Evolutionary conservation across 2,888 invertebrate species (phyloP).

Genomic region (Himalopsyche kuldschensis): DNA sequence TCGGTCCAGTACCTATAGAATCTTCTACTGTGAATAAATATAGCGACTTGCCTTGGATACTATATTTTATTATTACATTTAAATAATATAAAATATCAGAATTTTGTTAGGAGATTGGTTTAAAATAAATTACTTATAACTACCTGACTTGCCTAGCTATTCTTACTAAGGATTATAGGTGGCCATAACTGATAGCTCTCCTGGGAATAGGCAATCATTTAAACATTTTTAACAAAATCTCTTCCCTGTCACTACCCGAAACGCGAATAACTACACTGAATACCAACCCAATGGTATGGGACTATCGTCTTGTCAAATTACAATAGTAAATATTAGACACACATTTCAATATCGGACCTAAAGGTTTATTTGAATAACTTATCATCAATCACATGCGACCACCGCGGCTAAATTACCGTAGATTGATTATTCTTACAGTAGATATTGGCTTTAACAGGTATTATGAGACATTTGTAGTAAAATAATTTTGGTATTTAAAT

Average conservation of each 20-base stretch:
- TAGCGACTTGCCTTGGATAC: too few relatives aligned
- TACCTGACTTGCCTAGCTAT: too few relatives aligned
- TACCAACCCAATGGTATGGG: background rate
- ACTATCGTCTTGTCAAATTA: background rate
- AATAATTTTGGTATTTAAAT: too few relatives aligned
- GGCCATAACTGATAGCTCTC: constrained; percentile 18
- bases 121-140: too few relatives aligned
- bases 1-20: too few relatives aligned
- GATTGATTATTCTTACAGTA: background rate
- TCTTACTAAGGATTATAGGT: background rate
- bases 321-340: constrained; percentile 18
- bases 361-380: background rate
- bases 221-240: constrained; percentile 23
- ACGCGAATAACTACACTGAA: background rate
- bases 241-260: constrained; percentile 20
- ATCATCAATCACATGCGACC: constrained; percentile 27
- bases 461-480: too few relatives aligned
- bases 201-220: constrained; percentile 32
- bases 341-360: constrained; percentile 13
- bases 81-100: too few relatives aligned
- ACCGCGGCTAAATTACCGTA: background rate
- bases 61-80: too few relatives aligned
- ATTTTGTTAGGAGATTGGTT: too few relatives aligned
- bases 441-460: too few relatives aligned
- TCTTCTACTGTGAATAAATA: too few relatives aligned